Evolutionary conservation across 1,140 invertebrate genomes (phyloP), one percentile per base, ranked within the genome.

Genomic region (Magallana gigas): DNA sequence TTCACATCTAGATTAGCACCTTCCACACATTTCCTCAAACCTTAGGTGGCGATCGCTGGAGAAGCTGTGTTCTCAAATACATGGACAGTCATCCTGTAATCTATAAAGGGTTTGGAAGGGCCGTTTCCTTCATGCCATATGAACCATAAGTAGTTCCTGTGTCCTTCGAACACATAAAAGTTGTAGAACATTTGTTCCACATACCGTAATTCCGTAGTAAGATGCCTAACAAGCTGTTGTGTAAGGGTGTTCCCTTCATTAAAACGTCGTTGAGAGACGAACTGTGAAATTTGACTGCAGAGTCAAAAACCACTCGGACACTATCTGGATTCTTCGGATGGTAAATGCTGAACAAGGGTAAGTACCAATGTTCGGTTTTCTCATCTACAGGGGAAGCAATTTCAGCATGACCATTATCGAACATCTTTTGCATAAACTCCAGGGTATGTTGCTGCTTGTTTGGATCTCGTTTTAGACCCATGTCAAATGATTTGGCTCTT

Each of bases 301-400:
- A 23, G 23, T 23, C 23, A 23, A 23, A 23, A 5, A 88, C 88
- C 1, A 23, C 84, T 83, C 89, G 81, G 16, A 88, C 9, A 16
- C 88, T n/a, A 85, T 81, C 62, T 36, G 84, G 80, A 56, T 88
- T 88, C 18, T 85, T 8, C 3, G 83, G 83, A 56, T 88, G 87
- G 57, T 85, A 88, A 12, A 84, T 81, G 5, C 88, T 81, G 68
- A 85, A 83, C 16, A 88, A 57, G 8, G 88, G 88, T 36, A 88
- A 36, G 59, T 83, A 88, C 82, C 88, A 88, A 76, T 62, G n/a
- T 71, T 88, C 85, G 14, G 80, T 57, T 56, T n/a, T 29, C 2
- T 71, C n/a, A 14, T 81, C 14, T 18, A 88, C 12, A 4, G n/a
- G 2, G 3, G 64, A 62, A 7, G 84, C 84, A 14, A 62, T 36